Percentiles rank a stretch among this genome's conserved stretches.
Evolutionary conservation across 2,888 invertebrate genomes (phyloP).

Genomic region (Globia sparganii): DNA sequence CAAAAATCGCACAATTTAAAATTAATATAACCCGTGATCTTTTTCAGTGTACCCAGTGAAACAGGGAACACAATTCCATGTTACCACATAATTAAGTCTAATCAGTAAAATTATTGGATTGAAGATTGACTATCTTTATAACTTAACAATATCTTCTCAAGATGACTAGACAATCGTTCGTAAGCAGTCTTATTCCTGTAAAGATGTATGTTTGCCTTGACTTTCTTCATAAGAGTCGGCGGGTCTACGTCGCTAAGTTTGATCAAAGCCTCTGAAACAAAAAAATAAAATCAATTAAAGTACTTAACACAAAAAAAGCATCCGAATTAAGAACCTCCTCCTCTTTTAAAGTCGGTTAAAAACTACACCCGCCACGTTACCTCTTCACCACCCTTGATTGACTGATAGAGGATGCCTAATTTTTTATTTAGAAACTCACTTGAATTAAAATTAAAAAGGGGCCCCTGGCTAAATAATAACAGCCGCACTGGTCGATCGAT

Average conservation of each 20-base stretch:
- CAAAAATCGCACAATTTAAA: too few species aligned
- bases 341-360: too few species aligned
- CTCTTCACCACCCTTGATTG: too few species aligned
- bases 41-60: neutral
- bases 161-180: slow-evolving; percentile 81
- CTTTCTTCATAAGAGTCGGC: slow-evolving; percentile 89
- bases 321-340: too few species aligned
- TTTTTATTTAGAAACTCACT: too few species aligned
- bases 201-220: slow-evolving; percentile 90
- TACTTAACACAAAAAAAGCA: too few species aligned
- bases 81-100: slow-evolving; percentile 1
- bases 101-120: neutral
- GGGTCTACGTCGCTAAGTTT: slow-evolving; percentile 89
- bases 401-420: neutral
- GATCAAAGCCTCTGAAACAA: slow-evolving; percentile 88
- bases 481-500: too few species aligned
- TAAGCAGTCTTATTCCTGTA: slow-evolving; percentile 91
- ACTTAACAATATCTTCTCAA: slow-evolving; percentile 74
- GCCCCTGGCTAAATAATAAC: too few species aligned
- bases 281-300: neutral
- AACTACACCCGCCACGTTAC: neutral
- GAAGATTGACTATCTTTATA: neutral
- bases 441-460: too few species aligned
- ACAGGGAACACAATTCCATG: slow-evolving; percentile 10
- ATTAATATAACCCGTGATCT: neutral